Evolutionary conservation across 2,113 vertebrate species (phyloP).

Genomic region (Coregonus clupeaformis): DNA sequence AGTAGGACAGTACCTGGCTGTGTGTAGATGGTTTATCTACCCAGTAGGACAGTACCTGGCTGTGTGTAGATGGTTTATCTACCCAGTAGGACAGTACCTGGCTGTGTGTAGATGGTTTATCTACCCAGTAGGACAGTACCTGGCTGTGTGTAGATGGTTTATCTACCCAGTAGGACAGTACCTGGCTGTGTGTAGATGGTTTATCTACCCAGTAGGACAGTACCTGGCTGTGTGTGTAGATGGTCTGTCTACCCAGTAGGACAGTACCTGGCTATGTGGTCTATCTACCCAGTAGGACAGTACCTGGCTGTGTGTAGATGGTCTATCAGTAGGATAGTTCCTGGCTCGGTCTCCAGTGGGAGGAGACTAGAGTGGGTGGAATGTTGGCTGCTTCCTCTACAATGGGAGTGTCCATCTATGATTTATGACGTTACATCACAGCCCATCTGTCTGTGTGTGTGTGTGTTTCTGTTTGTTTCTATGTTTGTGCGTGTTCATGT

Average conservation of each 20-base stretch:
- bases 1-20: too few species aligned
- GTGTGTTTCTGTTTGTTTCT: not conserved
- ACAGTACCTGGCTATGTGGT: not conserved
- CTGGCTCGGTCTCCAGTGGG: constrained; percentile 16
- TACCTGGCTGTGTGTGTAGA: not conserved
- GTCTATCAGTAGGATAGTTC: not conserved
- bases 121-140: too few species aligned
- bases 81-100: too few species aligned
- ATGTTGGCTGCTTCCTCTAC: constrained; percentile 7
- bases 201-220: not conserved
- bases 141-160: too few species aligned
- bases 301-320: too few species aligned
- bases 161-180: too few species aligned
- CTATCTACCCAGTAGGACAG: not conserved
- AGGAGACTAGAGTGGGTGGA: constrained; percentile 22
- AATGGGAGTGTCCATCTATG: constrained; percentile 30
- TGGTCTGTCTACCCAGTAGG: not conserved
- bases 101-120: too few species aligned
- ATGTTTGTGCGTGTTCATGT: constrained; percentile 70
- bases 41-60: too few species aligned
- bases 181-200: too few species aligned
- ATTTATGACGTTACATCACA: constrained; percentile 49
- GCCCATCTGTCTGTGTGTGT: constrained; percentile 25
- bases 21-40: too few species aligned
- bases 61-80: too few species aligned